A percentile compares a stretch with the other conserved stretches of the same genome.
These are phyloP conservation scores for Trissolcus japonicus DNA, from an alignment of 2,888 invertebrate species.

Conservation along the genomic window DNA sequence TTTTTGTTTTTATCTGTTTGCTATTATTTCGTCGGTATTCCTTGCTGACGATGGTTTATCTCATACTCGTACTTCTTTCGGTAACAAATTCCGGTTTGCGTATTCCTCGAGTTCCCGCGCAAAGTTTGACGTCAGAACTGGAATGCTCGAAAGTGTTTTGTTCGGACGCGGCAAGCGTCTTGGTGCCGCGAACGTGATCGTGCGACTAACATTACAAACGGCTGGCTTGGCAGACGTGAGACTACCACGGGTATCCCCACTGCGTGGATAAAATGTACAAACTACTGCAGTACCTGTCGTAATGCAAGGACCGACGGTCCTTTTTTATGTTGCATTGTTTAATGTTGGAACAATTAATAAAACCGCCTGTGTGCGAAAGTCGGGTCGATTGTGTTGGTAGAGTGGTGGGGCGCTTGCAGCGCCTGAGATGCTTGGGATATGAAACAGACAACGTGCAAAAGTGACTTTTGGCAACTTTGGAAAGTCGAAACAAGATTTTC, in stretches of 20 bases:
- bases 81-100: background rate
- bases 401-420: background rate
- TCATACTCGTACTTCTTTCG: too few species aligned
- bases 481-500: too few species aligned
- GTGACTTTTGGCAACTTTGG: too few species aligned
- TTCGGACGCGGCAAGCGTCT: slow-evolving; percentile 62
- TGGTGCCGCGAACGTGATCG: slow-evolving; percentile 72
- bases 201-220: slow-evolving; percentile 71
- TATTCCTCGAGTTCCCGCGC: slow-evolving; percentile 15
- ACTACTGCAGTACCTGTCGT: slow-evolving; percentile 55
- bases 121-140: slow-evolving; percentile 11
- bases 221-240: slow-evolving; percentile 64
- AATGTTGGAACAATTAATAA: slow-evolving; percentile 40
- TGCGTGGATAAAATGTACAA: slow-evolving; percentile 53
- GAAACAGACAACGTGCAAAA: too few species aligned
- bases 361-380: slow-evolving; percentile 30
- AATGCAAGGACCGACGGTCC: slow-evolving; percentile 46
- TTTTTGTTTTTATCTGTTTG: too few species aligned
- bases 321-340: slow-evolving; percentile 50
- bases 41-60: too few species aligned
- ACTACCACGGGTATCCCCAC: slow-evolving; percentile 59
- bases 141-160: slow-evolving; percentile 8
- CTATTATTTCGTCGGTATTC: too few species aligned
- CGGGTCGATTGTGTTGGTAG: slow-evolving; percentile 4
- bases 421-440: too few species aligned